Evolutionary conservation across 2,113 vertebrate species (phyloP).

Genomic region (Aegithalos caudatus): DNA sequence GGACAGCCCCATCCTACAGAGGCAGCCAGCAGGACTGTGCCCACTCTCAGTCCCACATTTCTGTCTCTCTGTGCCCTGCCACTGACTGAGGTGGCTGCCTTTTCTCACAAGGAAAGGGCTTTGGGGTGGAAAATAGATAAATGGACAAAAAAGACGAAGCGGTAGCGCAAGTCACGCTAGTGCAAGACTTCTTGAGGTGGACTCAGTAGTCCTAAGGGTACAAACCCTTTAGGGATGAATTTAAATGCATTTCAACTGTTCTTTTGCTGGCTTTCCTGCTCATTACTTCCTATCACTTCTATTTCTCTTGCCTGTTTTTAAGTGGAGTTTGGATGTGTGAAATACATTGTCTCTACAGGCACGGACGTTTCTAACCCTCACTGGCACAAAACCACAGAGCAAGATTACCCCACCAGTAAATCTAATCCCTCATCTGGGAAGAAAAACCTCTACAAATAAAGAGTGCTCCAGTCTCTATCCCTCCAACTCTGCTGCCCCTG

Average conservation of each 20-base stretch:
- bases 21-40: background rate
- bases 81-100: background rate
- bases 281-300: background rate
- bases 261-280: background rate
- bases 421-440: background rate
- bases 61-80: background rate
- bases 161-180: background rate
- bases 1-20: accelerated
- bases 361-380: background rate
- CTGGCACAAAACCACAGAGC: background rate
- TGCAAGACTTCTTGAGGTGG: background rate
- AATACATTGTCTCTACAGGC: background rate
- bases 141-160: background rate
- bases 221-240: background rate
- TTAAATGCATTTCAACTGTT: background rate
- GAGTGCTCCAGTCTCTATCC: background rate
- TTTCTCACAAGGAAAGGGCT: background rate
- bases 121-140: background rate
- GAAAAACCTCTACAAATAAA: background rate
- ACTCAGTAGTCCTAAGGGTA: background rate
- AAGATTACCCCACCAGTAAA: background rate
- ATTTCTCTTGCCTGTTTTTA: background rate
- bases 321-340: background rate
- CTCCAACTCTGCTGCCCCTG: background rate
- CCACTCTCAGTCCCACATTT: accelerated